A percentile compares a stretch with the other conserved stretches of the same genome.
Conservation (phyloP, 2,113 vertebrate genomes). For the Neoarius graeffei region DNA sequence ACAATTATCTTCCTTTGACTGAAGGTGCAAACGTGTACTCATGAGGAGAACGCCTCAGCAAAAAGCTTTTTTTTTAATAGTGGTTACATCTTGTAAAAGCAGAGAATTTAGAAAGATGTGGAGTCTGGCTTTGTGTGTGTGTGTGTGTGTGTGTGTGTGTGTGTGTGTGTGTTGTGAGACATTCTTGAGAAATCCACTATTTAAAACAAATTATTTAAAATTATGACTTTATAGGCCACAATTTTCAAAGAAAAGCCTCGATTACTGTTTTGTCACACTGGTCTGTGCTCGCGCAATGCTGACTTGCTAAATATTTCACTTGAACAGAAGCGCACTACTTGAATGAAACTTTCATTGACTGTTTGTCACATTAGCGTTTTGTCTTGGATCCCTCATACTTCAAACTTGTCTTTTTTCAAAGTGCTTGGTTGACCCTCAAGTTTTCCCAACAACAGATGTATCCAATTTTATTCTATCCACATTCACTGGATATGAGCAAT, state of each 20-base stretch:
- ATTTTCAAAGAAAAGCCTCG: background rate
- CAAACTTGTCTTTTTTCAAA: background rate
- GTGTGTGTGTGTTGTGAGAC: background rate
- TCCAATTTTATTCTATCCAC: background rate
- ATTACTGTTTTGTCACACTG: background rate
- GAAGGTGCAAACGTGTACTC: background rate
- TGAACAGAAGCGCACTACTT: background rate
- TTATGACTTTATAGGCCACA: background rate
- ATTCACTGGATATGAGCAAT: too few relatives aligned
- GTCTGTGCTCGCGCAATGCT: background rate
- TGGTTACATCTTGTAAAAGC: background rate
- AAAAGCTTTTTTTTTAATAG: background rate
- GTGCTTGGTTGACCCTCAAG: background rate
- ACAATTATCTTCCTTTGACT: slow-evolving; percentile 13
- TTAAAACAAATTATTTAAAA: background rate
- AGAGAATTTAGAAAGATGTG: background rate
- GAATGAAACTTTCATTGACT: background rate
- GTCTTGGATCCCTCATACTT: background rate
- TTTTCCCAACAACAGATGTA: background rate
- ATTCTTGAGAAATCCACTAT: background rate
- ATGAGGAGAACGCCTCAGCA: background rate
- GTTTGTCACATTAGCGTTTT: background rate
- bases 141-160: background rate
- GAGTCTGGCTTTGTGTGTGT: background rate
- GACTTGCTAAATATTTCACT: background rate